Evolutionary conservation across 2,888 invertebrate genomes (phyloP), one percentile per base, ranked within the genome.

Genomic region (Myopa tessellatipennis): DNA sequence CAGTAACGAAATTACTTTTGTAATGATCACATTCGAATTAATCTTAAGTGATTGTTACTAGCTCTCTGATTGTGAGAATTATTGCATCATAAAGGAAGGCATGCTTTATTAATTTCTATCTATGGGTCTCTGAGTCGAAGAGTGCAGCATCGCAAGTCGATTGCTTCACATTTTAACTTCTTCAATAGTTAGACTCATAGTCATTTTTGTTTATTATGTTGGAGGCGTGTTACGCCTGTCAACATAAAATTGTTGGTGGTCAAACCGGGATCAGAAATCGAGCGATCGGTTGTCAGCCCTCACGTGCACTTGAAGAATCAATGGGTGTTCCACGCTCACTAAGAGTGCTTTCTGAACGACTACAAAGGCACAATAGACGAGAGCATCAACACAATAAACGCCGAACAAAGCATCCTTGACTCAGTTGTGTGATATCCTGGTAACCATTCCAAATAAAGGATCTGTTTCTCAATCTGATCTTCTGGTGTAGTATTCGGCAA

Each of bases 181-280:
- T 26, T 67, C 74, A 65, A 55, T 10, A 74, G n/a, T 78, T 73
- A 52, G 74, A 71, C 63, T 79, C 72, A 82, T 82, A 82, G 80
- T 83, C 81, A 82, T 83, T 80, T 83, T 85, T 84, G 85, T 86
- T 86, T 87, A 85, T 85, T 89, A 88, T 88, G 87, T 87, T 83
- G 87, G 84, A 85, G 89, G 89, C 89, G 89, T 89, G 87, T 85
- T 85, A 86, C 85, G 87, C 85, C 88, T 89, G 89, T 89, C 89
- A 89, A 88, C 89, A 88, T 88, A 89, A 85, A 84, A 26, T 87
- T 87, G 88, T 88, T 89, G 87, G 88, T 88, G 89, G 88, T 83
- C 88, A 87, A 69, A 60, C 45, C 45, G 40, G 16, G 60, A 65
- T 36, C 74, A 52, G 77, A 73, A 82, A 84, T 61, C 10, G 61